A percentile compares a stretch with the other conserved stretches of the same genome.
Evolutionary conservation across 2,797 vertebrate genomes (phyloP).

Genomic region (Molossus molossus): DNA sequence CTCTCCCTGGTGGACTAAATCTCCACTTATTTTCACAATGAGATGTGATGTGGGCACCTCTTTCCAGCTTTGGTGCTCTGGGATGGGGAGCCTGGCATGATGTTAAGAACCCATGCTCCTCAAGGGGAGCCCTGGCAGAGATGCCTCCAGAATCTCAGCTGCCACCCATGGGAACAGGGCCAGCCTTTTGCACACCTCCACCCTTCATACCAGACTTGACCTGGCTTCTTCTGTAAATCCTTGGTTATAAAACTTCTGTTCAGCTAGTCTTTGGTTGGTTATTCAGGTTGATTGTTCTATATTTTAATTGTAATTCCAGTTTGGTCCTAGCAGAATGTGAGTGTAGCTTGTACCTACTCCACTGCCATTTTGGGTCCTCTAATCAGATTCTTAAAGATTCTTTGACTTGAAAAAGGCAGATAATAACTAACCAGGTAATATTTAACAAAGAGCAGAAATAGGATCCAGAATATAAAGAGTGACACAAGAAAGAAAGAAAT

Average conservation of each 20-base stretch:
- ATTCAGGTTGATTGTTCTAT: background rate
- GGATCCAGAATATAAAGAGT: background rate
- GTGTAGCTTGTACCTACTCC: background rate
- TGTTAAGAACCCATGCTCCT: background rate
- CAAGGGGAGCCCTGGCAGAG: background rate
- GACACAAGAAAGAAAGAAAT: background rate
- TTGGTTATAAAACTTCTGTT: background rate
- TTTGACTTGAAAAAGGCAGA: constrained; percentile 45
- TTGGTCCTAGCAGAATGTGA: background rate
- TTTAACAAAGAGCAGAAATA: constrained; percentile 56
- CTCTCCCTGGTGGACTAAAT: background rate
- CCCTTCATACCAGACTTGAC: background rate
- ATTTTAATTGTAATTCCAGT: background rate
- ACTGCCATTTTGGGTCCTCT: background rate
- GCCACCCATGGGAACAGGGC: background rate
- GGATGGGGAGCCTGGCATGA: background rate
- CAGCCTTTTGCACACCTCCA: background rate
- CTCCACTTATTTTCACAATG: background rate
- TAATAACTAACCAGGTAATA: constrained; percentile 24
- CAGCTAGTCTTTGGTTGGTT: background rate
- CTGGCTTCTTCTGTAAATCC: background rate
- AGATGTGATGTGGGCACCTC: background rate
- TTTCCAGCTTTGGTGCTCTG: background rate
- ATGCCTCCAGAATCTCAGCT: background rate
- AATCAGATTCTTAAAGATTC: constrained; percentile 31